Evolutionary conservation across 1,140 invertebrate genomes (phyloP), one percentile per base, ranked within the genome.

Genomic region (Drosophila truncata): DNA sequence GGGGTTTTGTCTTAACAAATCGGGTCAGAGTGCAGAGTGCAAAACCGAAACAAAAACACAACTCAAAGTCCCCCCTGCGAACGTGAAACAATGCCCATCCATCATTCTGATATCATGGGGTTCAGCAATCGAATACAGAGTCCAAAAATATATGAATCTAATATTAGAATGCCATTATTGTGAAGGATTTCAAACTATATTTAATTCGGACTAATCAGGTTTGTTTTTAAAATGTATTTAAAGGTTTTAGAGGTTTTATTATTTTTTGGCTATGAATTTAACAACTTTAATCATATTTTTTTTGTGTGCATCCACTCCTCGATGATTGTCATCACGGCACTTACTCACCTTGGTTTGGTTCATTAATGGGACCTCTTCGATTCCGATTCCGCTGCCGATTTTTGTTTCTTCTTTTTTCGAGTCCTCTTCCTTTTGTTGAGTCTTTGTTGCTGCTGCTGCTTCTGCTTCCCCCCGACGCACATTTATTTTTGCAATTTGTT

Each of bases 401-500:
- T 50, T 71, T 71, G 61, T 64, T 63, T 71, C 55, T 73, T 63
- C 73, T 73, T 85, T 81, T 84, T 80, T 50, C 77, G 82, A 65
- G 78, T 80, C 79, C 74, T 72, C 55, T 77, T 84, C 66, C 74
- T 73, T 78, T 65, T 73, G 52, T 77, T 66, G 57, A 58, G 73
- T 78, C 66, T 75, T 60, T 67, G 73, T 77, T 77, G 72, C 55
- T 77, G 74, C 57, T 66, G 72, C 39, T 59, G 33, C 62, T 76
- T 41, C 41, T 54, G 73, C 67, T 60, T 61, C 66, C 80, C 41
- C 80, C 80, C 75, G 76, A 67, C 82, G 72, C 46, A 80, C 72
- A 85, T 84, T 81, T 85, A 85, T 67, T 73, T 63, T 81, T 44
- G 61, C 74, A 85, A 81, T 81, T 78, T 73, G 74, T 73, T 81